These are phyloP conservation scores for Microctenopoma lineatum DNA, from an alignment of 2,797 vertebrate species.

Conservation along the genomic window DNA sequence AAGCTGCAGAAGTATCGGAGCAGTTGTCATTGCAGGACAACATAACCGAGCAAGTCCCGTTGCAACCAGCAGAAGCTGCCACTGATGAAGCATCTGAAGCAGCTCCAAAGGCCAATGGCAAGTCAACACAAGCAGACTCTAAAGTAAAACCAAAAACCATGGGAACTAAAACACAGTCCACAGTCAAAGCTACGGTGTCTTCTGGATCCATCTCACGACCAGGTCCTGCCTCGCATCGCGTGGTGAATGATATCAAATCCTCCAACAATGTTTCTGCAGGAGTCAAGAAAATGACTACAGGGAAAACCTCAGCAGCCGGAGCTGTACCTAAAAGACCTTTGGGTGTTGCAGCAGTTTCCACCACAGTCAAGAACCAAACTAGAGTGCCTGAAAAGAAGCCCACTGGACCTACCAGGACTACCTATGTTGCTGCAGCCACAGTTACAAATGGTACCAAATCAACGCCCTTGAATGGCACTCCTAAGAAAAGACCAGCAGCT, in stretches of 20 bases:
- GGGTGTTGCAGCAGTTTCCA: constrained; percentile 37
- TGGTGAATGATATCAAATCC: constrained; percentile 57
- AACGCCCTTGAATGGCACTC: constrained; percentile 20
- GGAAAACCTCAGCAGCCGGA: constrained; percentile 37
- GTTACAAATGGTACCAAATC: constrained; percentile 61
- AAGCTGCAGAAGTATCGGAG: constrained; percentile 66
- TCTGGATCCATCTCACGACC: constrained; percentile 48
- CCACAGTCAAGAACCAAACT: constrained; percentile 53
- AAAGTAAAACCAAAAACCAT: constrained; percentile 69
- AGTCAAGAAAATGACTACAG: constrained; percentile 48
- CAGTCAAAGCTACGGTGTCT: constrained; percentile 50
- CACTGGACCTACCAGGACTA: constrained; percentile 49
- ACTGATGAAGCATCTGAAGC: constrained; percentile 35
- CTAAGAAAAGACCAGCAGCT: constrained; percentile 61
- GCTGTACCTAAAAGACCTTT: constrained; percentile 61
- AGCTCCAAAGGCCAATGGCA: constrained; percentile 56
- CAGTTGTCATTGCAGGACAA: constrained; percentile 51
- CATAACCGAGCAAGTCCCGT: constrained; percentile 31
- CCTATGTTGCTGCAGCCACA: constrained; percentile 49
- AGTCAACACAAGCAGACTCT: constrained; percentile 39
- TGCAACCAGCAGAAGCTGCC: constrained; percentile 43
- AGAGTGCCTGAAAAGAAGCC: constrained; percentile 71
- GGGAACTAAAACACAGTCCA: constrained; percentile 28
- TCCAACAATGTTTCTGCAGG: constrained; percentile 36
- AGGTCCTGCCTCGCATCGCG: constrained; percentile 50